These are phyloP conservation scores for Intoshia linei DNA, from an alignment of 1,140 invertebrate species.

Conservation along the genomic window DNA sequence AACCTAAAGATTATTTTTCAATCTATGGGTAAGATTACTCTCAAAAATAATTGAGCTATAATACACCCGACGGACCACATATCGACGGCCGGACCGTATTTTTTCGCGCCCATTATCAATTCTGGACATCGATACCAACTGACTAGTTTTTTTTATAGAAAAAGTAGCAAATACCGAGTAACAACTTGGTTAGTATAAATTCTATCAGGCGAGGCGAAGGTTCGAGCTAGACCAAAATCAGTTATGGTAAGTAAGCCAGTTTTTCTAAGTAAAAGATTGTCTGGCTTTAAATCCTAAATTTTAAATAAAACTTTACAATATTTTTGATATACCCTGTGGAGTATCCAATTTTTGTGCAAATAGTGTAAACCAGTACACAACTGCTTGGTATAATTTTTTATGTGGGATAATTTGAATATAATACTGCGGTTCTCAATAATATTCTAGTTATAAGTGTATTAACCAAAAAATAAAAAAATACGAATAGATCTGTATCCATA, in stretches of 20 bases:
- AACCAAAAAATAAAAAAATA: constrained; percentile 6
- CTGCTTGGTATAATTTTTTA: constrained; percentile 78
- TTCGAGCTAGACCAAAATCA: constrained; percentile 89
- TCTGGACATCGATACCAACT: constrained; percentile 7
- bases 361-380: constrained; percentile 73
- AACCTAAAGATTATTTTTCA: constrained; percentile 10
- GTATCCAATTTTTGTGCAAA: constrained; percentile 70
- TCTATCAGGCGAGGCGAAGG: constrained; percentile 71
- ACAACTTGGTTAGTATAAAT: constrained; percentile 93
- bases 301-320: constrained; percentile 4
- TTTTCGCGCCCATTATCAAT: constrained; percentile 5
- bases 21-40: constrained; percentile 3
- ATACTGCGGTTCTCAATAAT: constrained; percentile 34
- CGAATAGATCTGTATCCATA: constrained; percentile 91
- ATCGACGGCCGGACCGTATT: constrained; percentile 4
- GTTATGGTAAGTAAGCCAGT: constrained; percentile 51
- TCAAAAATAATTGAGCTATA: constrained; percentile 6
- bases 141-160: no score
- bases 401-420: constrained; percentile 55
- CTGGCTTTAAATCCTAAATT: constrained; percentile 65
- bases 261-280: constrained; percentile 71
- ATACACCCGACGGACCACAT: constrained; percentile 8
- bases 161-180: constrained; percentile 67
- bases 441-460: constrained; percentile 13
- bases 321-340: constrained; percentile 38